Percentiles rank a stretch among this genome's conserved stretches.
phyloP scores from a whole-genome alignment of 2,888 invertebrate genomes.

The Malthinus flaveolus region DNA sequence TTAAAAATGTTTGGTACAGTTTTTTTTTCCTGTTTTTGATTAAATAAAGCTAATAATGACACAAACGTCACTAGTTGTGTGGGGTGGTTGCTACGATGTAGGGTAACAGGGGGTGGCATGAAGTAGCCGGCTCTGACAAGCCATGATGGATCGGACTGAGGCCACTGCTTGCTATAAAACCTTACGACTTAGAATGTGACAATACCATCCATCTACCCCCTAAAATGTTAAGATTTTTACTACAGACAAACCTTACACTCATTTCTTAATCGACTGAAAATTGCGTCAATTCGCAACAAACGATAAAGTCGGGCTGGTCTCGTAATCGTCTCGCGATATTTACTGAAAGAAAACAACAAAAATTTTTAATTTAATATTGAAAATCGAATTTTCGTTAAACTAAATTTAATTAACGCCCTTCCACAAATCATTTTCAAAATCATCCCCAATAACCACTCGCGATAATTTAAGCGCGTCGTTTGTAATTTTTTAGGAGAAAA shows the following conservation, averaged over 20 bases:
- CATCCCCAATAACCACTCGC: too few relatives aligned
- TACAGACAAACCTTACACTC: background rate
- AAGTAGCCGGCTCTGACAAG: constrained; percentile 57
- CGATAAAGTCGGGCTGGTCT: too few relatives aligned
- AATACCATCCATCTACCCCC: constrained; percentile 29
- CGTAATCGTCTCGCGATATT: too few relatives aligned
- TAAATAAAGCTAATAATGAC: constrained; percentile 32
- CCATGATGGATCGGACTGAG: constrained; percentile 58
- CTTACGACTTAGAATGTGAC: constrained; percentile 52
- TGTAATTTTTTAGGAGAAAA: too few relatives aligned
- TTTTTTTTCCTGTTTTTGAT: constrained; percentile 19
- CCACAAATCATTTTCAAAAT: too few relatives aligned
- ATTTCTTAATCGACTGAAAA: background rate
- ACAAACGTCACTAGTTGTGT: constrained; percentile 39
- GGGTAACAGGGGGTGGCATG: constrained; percentile 51
- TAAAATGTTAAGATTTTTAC: constrained; percentile 3
- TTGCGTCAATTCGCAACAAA: too few relatives aligned
- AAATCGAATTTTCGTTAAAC: too few relatives aligned
- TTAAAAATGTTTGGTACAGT: constrained; percentile 13
- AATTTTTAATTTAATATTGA: too few relatives aligned
- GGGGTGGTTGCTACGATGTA: constrained; percentile 49
- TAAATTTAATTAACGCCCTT: too few relatives aligned
- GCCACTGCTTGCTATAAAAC: constrained; percentile 53
- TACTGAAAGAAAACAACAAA: too few relatives aligned
- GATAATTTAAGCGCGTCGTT: too few relatives aligned